Evolutionary conservation across 1,140 invertebrate species (phyloP).

Genomic region (Ephestia elutella): DNA sequence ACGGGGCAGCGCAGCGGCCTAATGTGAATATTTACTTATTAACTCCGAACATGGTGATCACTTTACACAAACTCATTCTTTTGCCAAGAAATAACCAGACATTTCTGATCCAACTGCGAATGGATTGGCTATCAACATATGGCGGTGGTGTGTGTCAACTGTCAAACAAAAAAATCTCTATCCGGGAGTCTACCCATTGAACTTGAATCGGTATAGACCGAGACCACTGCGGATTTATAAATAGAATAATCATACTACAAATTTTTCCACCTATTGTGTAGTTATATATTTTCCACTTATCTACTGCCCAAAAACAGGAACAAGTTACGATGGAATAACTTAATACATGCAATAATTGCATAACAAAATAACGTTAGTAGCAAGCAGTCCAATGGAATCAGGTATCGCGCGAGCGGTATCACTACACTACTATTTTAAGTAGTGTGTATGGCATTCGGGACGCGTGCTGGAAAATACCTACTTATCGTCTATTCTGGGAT

Average conservation of each 20-base stretch:
- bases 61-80: no score
- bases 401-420: constrained; percentile 42
- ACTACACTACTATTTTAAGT: constrained; percentile 54
- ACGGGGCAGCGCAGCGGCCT: no score
- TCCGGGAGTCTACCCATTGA: constrained; percentile 64
- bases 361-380: no score
- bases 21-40: no score
- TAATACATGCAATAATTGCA: no score
- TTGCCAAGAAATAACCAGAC: no score
- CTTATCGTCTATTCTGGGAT: constrained; percentile 54
- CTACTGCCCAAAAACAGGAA: no score
- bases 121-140: background rate
- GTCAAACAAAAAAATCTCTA: constrained; percentile 15
- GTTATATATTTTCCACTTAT: no score
- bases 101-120: constrained; percentile 8
- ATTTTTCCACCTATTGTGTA: no score
- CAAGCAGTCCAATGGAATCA: no score
- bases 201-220: constrained; percentile 58
- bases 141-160: background rate
- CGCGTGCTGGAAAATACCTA: constrained; percentile 66
- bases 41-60: no score
- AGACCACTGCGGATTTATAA: constrained; percentile 36
- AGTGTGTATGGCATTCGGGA: constrained; percentile 60
- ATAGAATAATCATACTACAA: background rate
- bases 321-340: no score